These are phyloP conservation scores for Notechis scutatus DNA, from an alignment of 2,113 vertebrate genomes.

Conservation along the genomic window DNA sequence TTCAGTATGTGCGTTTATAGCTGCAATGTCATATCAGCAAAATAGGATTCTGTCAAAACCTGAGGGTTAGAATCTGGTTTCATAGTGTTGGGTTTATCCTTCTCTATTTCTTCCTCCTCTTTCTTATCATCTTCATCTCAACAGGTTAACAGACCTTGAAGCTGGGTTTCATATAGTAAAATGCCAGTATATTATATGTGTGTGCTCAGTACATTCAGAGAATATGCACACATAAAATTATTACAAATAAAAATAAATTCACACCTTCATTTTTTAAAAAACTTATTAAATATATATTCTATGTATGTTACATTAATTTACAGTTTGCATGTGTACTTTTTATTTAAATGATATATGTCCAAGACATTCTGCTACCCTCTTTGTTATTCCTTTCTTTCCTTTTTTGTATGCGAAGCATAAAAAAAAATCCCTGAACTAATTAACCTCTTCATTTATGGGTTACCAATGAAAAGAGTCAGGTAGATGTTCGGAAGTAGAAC, in stretches of 20 bases:
- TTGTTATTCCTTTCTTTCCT: background rate
- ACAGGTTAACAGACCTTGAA: background rate
- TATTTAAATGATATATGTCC: background rate
- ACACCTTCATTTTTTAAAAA: background rate
- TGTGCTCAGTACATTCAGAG: background rate
- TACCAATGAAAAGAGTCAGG: background rate
- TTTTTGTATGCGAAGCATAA: background rate
- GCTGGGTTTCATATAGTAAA: background rate
- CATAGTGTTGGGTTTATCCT: background rate
- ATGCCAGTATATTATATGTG: background rate
- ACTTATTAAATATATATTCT: background rate
- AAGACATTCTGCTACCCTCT: background rate
- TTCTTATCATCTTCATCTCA: background rate
- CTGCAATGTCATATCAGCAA: background rate
- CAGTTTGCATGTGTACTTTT: background rate
- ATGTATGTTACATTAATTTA: background rate
- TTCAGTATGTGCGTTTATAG: background rate
- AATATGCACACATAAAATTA: background rate
- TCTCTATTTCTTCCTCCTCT: background rate
- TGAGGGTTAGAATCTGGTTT: background rate
- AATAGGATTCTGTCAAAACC: background rate
- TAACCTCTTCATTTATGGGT: background rate
- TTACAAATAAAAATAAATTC: background rate
- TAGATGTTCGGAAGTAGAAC: background rate
- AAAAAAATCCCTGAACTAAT: background rate